These are phyloP conservation scores for Rambutsinella grinnellia DNA, from an alignment of 2,888 invertebrate species.

Conservation along the genomic window DNA sequence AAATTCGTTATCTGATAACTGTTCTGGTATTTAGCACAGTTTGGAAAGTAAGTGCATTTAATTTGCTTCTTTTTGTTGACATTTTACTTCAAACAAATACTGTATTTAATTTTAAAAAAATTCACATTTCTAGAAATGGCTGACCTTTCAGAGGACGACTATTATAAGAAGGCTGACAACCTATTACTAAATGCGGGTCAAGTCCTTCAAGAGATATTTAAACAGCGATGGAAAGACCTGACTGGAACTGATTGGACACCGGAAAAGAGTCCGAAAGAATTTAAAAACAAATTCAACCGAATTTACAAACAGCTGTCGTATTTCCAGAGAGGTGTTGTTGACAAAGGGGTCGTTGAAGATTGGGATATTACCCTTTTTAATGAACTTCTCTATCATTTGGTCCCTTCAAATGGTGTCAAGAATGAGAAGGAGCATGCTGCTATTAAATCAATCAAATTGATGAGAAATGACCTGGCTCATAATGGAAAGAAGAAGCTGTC, in stretches of 20 bases:
- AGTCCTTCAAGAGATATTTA: too few relatives aligned
- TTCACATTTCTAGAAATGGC: too few relatives aligned
- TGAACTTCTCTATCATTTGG: not conserved
- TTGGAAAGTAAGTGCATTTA: too few relatives aligned
- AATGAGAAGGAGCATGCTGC: not conserved
- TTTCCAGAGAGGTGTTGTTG: not conserved
- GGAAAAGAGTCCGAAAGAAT: not conserved
- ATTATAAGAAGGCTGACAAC: slow-evolving; percentile 8
- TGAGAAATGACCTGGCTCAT: slow-evolving; percentile 40
- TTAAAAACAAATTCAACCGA: not conserved
- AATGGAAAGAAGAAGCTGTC: not conserved
- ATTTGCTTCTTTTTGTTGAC: too few relatives aligned
- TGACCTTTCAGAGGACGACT: slow-evolving; percentile 10
- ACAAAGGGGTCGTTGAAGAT: not conserved
- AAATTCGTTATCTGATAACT: too few relatives aligned
- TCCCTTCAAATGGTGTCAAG: too few relatives aligned
- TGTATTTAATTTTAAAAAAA: too few relatives aligned
- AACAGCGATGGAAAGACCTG: too few relatives aligned
- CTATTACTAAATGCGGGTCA: not conserved
- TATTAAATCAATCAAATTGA: not conserved
- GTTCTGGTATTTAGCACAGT: too few relatives aligned
- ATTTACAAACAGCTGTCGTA: not conserved
- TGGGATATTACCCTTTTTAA: not conserved
- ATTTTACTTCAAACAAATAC: too few relatives aligned
- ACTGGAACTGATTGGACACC: not conserved